Percentiles rank a stretch among this genome's conserved stretches.
phyloP scores from a whole-genome alignment of 2,113 vertebrate species.

The Acrocephalus kingi region DNA sequence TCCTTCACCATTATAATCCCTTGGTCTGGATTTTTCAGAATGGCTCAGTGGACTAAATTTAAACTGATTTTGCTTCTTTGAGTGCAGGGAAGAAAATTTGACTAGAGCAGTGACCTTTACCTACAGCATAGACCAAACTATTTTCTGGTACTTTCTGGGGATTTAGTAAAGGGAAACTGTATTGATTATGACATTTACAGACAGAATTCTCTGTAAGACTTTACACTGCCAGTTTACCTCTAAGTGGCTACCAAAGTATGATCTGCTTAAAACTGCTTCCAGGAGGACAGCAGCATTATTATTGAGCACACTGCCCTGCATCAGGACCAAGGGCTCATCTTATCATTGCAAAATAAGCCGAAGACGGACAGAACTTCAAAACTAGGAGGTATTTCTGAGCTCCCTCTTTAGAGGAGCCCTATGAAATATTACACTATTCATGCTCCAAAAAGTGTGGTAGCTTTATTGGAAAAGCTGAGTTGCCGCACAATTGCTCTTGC shows the following conservation, averaged over 20 bases:
- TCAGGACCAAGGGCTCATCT: not conserved
- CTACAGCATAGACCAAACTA: fast-evolving
- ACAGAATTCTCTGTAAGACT: not conserved
- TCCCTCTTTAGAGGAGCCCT: not conserved
- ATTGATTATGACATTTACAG: not conserved
- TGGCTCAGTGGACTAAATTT: not conserved
- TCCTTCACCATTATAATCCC: not conserved
- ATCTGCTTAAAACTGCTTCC: not conserved
- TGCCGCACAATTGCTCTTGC: fast-evolving
- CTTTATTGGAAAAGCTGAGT: not conserved
- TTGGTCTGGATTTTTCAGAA: not conserved
- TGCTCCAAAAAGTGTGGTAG: not conserved
- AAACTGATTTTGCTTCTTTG: not conserved
- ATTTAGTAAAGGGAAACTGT: not conserved
- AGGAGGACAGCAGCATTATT: not conserved
- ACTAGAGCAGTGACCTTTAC: not conserved
- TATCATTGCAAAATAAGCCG: not conserved
- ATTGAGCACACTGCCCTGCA: not conserved
- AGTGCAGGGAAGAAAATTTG: not conserved
- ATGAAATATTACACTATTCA: not conserved
- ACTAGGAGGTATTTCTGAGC: not conserved
- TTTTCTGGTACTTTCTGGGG: not conserved
- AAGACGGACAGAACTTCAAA: not conserved
- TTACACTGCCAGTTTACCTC: not conserved
- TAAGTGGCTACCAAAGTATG: not conserved